Percentiles rank a stretch among this genome's conserved stretches.
phyloP scores from a whole-genome alignment of 37 sponge, comb jelly and placozoan genomes.

The Tethya wilhelma region DNA sequence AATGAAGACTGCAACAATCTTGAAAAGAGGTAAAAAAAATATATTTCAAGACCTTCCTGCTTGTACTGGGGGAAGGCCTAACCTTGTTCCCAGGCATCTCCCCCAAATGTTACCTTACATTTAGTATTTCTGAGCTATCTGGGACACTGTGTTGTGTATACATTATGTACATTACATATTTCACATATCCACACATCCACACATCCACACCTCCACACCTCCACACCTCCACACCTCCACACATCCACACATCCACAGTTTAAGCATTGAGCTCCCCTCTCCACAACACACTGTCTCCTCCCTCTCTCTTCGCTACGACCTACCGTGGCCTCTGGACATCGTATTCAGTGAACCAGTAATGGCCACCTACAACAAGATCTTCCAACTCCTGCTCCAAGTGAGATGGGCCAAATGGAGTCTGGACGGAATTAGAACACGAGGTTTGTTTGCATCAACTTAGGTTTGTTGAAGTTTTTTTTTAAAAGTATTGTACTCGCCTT shows the following conservation, averaged over 20 bases:
- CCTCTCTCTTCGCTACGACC: constrained; percentile 28
- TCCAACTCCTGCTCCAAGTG: constrained; percentile 54
- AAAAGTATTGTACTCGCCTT: too few relatives aligned
- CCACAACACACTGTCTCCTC: constrained; percentile 7
- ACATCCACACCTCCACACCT: not conserved
- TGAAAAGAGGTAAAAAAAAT: constrained; percentile 26
- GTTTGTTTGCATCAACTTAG: too few relatives aligned
- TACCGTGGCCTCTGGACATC: constrained; percentile 60
- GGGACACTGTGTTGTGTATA: too few relatives aligned
- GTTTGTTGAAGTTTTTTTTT: too few relatives aligned
- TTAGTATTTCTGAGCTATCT: too few relatives aligned
- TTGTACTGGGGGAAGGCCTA: not conserved
- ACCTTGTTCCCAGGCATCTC: not conserved
- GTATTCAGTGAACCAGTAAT: constrained; percentile 36
- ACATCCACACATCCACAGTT: not conserved
- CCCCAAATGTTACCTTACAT: too few relatives aligned
- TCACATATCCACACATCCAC: not conserved
- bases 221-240: not conserved
- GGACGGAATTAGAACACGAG: constrained; percentile 19
- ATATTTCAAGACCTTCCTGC: not conserved
- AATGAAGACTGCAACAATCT: not conserved
- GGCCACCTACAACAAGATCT: constrained; percentile 54
- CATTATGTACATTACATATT: too few relatives aligned
- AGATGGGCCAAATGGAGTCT: constrained; percentile 78
- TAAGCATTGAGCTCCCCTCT: not conserved